Evolutionary conservation across 1,140 invertebrate species (phyloP).

Genomic region (Prorops nasuta): DNA sequence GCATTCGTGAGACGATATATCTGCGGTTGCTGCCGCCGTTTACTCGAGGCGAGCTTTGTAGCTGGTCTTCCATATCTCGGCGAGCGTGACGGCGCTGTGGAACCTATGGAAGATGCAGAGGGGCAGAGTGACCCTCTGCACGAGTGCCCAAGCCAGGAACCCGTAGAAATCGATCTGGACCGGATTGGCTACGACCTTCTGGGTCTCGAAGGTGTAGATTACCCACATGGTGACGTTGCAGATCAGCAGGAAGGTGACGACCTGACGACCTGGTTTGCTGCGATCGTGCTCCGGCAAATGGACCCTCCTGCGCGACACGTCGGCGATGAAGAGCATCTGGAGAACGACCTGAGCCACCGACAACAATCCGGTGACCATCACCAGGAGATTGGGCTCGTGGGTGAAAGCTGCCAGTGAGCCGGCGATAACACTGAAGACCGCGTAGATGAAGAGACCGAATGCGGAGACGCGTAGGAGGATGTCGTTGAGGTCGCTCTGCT

Average conservation of each 20-base stretch:
- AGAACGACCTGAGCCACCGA: slow-evolving; percentile 85
- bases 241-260: slow-evolving; percentile 92
- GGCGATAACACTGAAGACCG: slow-evolving; percentile 90
- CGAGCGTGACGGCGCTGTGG: slow-evolving; percentile 94
- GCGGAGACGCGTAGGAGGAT: slow-evolving; percentile 87
- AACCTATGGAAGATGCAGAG: slow-evolving; percentile 96
- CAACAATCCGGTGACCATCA: slow-evolving; percentile 85
- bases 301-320: slow-evolving; percentile 87
- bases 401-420: slow-evolving; percentile 80
- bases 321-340: slow-evolving; percentile 93
- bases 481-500: slow-evolving; percentile 85
- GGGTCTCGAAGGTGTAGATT: slow-evolving; percentile 93
- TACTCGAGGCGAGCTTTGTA: slow-evolving; percentile 89
- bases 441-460: slow-evolving; percentile 89
- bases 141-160: slow-evolving; percentile 89
- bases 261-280: slow-evolving; percentile 90
- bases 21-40: no score
- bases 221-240: slow-evolving; percentile 95
- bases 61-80: slow-evolving; percentile 97
- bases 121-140: slow-evolving; percentile 89
- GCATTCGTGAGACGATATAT: no score
- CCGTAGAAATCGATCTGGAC: slow-evolving; percentile 93
- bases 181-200: slow-evolving; percentile 88
- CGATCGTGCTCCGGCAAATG: slow-evolving; percentile 87
- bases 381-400: slow-evolving; percentile 81